Percentiles rank a stretch among this genome's conserved stretches.
These are phyloP conservation scores for Orestias chungarensis DNA, from an alignment of 2,797 vertebrate species.

Conservation along the genomic window DNA sequence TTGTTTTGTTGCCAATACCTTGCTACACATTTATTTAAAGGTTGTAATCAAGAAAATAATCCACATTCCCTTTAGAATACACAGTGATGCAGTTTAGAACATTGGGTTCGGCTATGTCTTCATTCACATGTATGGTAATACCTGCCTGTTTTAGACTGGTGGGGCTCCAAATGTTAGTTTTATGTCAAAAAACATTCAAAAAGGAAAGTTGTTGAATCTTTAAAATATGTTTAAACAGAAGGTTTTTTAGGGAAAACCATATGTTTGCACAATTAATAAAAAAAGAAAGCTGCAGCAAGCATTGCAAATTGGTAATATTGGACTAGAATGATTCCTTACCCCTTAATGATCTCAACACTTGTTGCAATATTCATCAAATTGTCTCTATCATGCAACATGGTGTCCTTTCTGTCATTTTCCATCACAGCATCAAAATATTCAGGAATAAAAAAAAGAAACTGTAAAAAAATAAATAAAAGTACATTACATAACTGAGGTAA, in stretches of 20 bases:
- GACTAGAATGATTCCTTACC: not conserved
- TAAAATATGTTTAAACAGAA: conserved; percentile 51
- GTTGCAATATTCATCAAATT: conserved; percentile 27
- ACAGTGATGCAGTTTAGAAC: no score
- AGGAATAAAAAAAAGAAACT: conserved; percentile 11
- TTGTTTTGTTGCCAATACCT: no score
- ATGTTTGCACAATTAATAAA: not conserved
- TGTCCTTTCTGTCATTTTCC: conserved; percentile 21
- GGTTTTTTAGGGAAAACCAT: conserved; percentile 64
- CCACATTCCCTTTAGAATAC: no score
- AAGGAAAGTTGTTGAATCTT: conserved; percentile 14
- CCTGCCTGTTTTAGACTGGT: no score
- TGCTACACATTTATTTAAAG: no score
- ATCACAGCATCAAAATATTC: conserved; percentile 18
- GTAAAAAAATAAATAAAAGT: conserved; percentile 30
- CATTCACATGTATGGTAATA: no score
- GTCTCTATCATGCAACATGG: not conserved
- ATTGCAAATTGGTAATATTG: conserved; percentile 26
- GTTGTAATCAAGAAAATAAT: no score
- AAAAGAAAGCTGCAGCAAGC: conserved; percentile 21
- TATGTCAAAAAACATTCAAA: not conserved
- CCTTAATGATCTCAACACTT: not conserved
- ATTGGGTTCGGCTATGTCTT: no score
- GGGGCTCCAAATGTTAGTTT: not conserved
- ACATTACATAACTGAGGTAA: not conserved